Evolutionary conservation across 2,888 invertebrate genomes (phyloP).

Genomic region (Andrena hattorfiana): DNA sequence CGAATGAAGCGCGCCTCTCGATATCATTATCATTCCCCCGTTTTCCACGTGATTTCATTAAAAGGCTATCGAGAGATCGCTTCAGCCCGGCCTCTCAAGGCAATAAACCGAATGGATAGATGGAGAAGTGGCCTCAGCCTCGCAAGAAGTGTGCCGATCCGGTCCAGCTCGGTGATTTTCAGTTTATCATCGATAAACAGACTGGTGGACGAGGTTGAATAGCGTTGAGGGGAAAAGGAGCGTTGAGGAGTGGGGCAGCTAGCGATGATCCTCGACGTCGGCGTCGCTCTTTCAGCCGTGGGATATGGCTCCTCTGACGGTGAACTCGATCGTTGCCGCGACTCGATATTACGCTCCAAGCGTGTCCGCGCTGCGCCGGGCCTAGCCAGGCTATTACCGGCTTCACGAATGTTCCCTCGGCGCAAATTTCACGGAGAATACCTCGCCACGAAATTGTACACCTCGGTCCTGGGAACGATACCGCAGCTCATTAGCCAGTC

Average conservation of each 20-base stretch:
- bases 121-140: neutral
- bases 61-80: conserved; percentile 46
- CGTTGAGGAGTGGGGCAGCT: too few relatives aligned
- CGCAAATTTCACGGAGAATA: conserved; percentile 30
- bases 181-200: conserved; percentile 36
- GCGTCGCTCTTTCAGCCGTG: conserved; percentile 12
- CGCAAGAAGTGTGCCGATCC: neutral
- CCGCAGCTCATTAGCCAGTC: conserved; percentile 30
- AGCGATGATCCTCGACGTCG: neutral
- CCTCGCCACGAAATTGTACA: conserved; percentile 30
- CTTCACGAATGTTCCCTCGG: conserved; percentile 17
- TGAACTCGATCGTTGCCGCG: conserved; percentile 25
- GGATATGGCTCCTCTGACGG: conserved; percentile 3
- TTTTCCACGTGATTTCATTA: conserved; percentile 56
- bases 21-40: conserved; percentile 51
- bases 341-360: conserved; percentile 35
- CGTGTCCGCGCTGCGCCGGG: conserved; percentile 13
- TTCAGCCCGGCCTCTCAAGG: conserved; percentile 20
- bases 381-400: conserved; percentile 25
- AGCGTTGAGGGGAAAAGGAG: neutral
- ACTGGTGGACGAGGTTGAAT: conserved; percentile 5
- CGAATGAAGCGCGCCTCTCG: conserved; percentile 41
- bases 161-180: conserved; percentile 19
- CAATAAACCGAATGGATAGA: conserved; percentile 42
- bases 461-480: conserved; percentile 7